Conservation (phyloP, 2,888 invertebrate species). For the Pristionchus fissidentatus region DNA sequence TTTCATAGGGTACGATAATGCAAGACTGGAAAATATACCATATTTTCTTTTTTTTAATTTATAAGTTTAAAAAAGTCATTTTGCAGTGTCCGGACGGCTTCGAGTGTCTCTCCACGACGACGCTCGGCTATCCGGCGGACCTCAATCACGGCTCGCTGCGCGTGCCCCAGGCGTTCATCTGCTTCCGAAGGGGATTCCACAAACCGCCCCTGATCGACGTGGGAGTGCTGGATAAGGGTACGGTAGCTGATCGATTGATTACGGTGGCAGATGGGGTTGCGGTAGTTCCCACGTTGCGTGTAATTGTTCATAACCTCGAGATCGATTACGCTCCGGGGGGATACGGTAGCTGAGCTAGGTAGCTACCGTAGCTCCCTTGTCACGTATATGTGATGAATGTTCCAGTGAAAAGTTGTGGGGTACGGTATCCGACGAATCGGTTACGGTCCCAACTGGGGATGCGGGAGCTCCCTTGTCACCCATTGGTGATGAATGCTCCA, state of each 20-base stretch:
- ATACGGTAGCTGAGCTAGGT: too few species aligned
- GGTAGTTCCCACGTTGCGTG: not conserved
- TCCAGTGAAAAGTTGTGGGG: too few species aligned
- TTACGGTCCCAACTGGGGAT: too few species aligned
- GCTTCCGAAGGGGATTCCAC: conserved; percentile 91
- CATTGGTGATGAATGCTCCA: too few species aligned
- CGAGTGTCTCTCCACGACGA: conserved; percentile 85
- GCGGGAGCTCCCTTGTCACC: too few species aligned
- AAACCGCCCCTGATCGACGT: conserved; percentile 97
- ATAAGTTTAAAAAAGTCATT: not conserved
- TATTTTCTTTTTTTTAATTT: conserved; percentile 4
- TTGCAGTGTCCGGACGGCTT: conserved; percentile 84
- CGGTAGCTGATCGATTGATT: not conserved
- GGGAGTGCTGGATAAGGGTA: conserved; percentile 93
- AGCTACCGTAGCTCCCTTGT: too few species aligned
- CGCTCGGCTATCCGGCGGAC: conserved; percentile 89
- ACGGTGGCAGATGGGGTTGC: not conserved
- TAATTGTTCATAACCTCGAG: too few species aligned
- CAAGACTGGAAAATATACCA: too few species aligned
- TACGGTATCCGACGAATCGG: too few species aligned
- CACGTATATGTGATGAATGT: too few species aligned
- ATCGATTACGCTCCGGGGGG: too few species aligned
- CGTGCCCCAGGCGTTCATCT: conserved; percentile 92
- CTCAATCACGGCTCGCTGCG: conserved; percentile 96
- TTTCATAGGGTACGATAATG: not conserved